Evolutionary conservation across 2,888 invertebrate genomes (phyloP), one percentile per base, ranked within the genome.

Genomic region (Torymus aiolomorphi): DNA sequence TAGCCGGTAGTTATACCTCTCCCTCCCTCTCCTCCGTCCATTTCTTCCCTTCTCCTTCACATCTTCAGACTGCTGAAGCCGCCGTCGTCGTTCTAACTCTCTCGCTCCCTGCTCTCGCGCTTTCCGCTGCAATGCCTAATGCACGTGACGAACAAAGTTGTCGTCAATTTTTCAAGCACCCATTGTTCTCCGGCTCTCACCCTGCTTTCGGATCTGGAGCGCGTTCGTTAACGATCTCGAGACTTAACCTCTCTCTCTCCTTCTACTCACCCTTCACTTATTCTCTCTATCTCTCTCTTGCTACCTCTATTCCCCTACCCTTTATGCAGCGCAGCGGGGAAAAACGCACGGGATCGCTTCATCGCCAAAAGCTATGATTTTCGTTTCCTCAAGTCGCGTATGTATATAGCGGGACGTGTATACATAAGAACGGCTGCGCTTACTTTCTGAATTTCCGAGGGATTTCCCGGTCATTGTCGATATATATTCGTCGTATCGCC

Each of bases 71-170:
- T 14, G 51, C 13, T 66, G 51, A 16, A 66, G 16, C 12, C 42
- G 16, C 42, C 24, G 12, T 31, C 13, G 51, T 63, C 2, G 14
- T 51, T 57, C 52, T 71, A 24, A 16, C 11, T 56, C 14, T 51
- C n/a, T 20, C 20, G 63, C 42, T 49, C 12, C 59, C 31, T 24
- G 2, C 61, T 56, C 61, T 24, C n/a, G n/a, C 70, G 70, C 65
- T 80, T 80, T 66, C 62, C 81, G 80, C 80, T 82, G 77, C 56
- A 42, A 24, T 72, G 71, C 69, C 76, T 75, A 81, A 78, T 76
- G 76, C 78, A 72, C 66, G 63, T 51, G 65, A 78, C 63, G 75
- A 76, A 74, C 69, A 69, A 66, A 75, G 78, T 76, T 78, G 76
- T 61, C 72, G 31, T 78, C 67, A 81, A 81, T 78, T 81, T 81